These are phyloP conservation scores for Hydropotes inermis DNA, from an alignment of 2,113 vertebrate species.

Conservation along the genomic window DNA sequence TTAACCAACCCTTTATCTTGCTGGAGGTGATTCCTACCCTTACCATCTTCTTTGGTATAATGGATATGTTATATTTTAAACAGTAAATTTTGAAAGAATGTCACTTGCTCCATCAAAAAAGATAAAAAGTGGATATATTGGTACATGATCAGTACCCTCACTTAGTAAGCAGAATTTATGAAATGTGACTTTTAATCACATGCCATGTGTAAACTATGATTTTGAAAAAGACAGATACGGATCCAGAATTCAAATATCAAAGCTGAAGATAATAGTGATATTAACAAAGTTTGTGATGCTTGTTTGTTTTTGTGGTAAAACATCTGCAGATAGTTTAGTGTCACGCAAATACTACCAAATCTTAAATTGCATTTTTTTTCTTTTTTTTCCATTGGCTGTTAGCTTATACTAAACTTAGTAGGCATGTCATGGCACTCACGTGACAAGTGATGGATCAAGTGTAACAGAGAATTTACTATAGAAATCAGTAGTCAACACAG, in stretches of 20 bases:
- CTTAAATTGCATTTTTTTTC: not conserved
- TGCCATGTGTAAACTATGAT: not conserved
- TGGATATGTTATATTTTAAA: not conserved
- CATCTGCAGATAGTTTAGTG: not conserved
- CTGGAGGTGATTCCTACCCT: slow-evolving; percentile 49
- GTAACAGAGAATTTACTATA: not conserved
- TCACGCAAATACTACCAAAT: not conserved
- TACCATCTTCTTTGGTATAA: not conserved
- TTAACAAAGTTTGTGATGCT: not conserved
- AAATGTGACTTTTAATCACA: not conserved
- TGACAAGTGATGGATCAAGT: not conserved
- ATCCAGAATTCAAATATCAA: not conserved
- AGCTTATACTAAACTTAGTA: not conserved
- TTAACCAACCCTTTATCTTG: slow-evolving; percentile 39
- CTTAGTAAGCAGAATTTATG: not conserved
- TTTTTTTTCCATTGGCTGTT: not conserved
- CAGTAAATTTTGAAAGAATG: not conserved
- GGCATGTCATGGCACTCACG: not conserved
- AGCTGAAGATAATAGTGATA: not conserved
- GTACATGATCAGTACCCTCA: not conserved
- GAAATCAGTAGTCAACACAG: not conserved
- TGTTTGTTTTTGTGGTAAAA: not conserved
- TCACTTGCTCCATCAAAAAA: not conserved
- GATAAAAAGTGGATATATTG: not conserved
- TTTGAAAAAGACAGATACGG: not conserved